phyloP scores from a whole-genome alignment of 2,888 invertebrate genomes.

The Serrognathus titanus region DNA sequence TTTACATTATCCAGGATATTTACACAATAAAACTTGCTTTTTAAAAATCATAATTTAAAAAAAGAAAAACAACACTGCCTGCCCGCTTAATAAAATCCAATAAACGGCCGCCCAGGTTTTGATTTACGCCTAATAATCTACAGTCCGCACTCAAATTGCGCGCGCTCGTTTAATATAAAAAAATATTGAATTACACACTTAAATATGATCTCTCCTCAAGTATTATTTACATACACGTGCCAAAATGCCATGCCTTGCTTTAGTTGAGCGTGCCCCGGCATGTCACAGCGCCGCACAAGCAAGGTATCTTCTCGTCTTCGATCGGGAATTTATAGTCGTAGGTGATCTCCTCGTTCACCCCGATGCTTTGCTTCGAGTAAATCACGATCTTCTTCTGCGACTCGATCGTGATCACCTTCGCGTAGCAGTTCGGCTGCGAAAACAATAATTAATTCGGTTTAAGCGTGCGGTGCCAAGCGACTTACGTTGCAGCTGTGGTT shows the following conservation, averaged over 20 bases:
- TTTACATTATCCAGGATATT: conserved; percentile 15
- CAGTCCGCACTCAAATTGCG: too few relatives aligned
- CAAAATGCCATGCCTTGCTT: too few relatives aligned
- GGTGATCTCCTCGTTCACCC: conserved; percentile 97
- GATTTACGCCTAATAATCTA: too few relatives aligned
- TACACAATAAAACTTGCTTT: conserved; percentile 7
- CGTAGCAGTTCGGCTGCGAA: conserved; percentile 96
- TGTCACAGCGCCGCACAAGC: conserved; percentile 91
- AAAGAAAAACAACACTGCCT: conserved; percentile 1
- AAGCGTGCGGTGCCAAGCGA: conserved; percentile 36
- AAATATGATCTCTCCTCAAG: too few relatives aligned
- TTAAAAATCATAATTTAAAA: conserved; percentile 17
- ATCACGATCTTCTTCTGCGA: conserved; percentile 99
- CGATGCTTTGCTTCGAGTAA: conserved; percentile 96
- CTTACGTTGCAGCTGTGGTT: conserved; percentile 99
- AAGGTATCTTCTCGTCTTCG: conserved; percentile 97
- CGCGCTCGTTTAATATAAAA: too few relatives aligned
- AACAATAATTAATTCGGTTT: conserved; percentile 1
- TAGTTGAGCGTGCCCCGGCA: conserved; percentile 96
- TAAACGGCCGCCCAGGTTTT: not conserved
- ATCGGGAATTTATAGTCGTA: conserved; percentile 99
- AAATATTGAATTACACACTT: too few relatives aligned
- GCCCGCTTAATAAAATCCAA: not conserved
- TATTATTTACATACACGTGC: too few relatives aligned
- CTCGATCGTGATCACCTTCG: conserved; percentile 97